Evolutionary conservation across 2,113 vertebrate genomes (phyloP), one percentile per base, ranked within the genome.

Genomic region (Noturus placidus): DNA sequence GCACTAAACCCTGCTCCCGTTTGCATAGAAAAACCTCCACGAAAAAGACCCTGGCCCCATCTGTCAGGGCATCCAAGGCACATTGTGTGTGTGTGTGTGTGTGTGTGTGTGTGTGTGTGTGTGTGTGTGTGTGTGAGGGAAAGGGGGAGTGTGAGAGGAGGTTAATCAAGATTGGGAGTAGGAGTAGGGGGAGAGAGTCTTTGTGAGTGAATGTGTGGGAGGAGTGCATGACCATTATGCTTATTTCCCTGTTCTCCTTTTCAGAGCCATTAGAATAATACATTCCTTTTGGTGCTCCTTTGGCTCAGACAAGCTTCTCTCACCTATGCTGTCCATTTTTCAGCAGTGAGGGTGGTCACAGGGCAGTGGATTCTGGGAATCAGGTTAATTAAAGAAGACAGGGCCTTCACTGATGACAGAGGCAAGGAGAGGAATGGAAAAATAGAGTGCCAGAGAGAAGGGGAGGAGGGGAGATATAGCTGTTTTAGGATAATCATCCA

Each of bases 371-470:
- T 94, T 94, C 93, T 95, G 95, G 94, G 95, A 95, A 94, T 95
- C 93, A 94, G 93, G 95, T 96, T 96, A 95, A 96, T 95, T 96
- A 96, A 95, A 93, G 95, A 92, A 82, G 94, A 95, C 94, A 86
- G 93, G 90, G 91, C 92, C 76, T 83, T 95, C 90, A 91, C 92
- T 93, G 95, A 94, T 94, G 94, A 91, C 91, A 91, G 91, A 92
- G 90, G 90, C 88, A 88, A 59, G 38, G 20, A 91, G 91, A 88
- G 87, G 88, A 89, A 85, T 84, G 20, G 35, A 83, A 86, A 38
- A 13, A 78, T 78, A 77, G 74, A 67, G 69, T 83, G 56, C 84
- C 69, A 42, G 88, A 86, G 86, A 69, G 87, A 78, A 88, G 92
- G 92, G 92, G 5, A 59, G 90, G 93, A 93, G 92, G 91, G 91